phyloP scores from a whole-genome alignment of 2,113 vertebrate genomes.

The Cichladusa arquata region DNA sequence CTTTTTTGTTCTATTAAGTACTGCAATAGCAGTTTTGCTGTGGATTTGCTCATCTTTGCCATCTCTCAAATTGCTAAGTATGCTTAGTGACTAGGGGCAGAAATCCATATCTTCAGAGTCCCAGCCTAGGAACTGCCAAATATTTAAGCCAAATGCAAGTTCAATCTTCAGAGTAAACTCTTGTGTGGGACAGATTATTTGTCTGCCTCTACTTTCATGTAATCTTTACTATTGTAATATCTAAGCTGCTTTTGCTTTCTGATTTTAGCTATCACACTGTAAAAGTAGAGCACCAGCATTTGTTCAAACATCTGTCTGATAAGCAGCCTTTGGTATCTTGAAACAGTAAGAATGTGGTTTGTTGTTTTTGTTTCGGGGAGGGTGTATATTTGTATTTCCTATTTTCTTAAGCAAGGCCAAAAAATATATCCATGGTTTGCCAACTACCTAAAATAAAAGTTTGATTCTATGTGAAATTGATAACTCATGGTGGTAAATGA shows the following conservation, averaged over 20 bases:
- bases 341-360: neutral
- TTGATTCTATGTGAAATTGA: neutral
- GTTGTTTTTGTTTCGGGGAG: neutral
- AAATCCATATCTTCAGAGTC: neutral
- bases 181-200: neutral
- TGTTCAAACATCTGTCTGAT: neutral
- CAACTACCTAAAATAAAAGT: neutral
- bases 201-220: neutral
- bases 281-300: neutral
- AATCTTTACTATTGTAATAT: neutral
- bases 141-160: neutral
- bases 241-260: neutral
- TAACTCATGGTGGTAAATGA: neutral
- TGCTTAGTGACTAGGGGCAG: neutral
- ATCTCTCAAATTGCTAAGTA: neutral
- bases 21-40: neutral
- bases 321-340: neutral
- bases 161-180: neutral
- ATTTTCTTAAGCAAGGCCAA: neutral
- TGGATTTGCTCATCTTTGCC: neutral
- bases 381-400: neutral
- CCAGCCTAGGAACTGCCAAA: neutral
- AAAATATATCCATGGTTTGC: neutral
- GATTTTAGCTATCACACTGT: neutral
- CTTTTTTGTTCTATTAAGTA: neutral